Conservation (phyloP, 2,888 invertebrate species). For the Boloria selene region DNA sequence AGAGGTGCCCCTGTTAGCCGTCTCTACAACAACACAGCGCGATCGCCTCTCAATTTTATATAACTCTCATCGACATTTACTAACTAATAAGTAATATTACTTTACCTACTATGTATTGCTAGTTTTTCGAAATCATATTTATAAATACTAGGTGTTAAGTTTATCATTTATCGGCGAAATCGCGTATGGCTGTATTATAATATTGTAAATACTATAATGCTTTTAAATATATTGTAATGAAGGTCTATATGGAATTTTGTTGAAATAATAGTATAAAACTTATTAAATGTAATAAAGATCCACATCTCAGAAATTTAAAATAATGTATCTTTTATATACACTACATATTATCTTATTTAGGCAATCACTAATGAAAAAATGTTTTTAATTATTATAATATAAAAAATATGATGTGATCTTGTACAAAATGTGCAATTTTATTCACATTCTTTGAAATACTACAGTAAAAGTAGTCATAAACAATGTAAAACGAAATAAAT, state of each 20-base stretch:
- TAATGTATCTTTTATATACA: too few relatives aligned
- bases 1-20: constrained; percentile 87
- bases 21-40: constrained; percentile 57
- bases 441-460: too few relatives aligned
- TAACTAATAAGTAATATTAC: constrained; percentile 25
- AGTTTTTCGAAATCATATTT: neutral
- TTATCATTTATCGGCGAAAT: constrained; percentile 19
- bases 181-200: constrained; percentile 24
- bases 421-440: too few relatives aligned
- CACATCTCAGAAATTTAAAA: neutral
- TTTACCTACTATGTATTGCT: constrained; percentile 15
- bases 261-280: neutral
- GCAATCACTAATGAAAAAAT: too few relatives aligned
- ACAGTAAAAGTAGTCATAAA: too few relatives aligned
- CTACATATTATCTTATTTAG: too few relatives aligned
- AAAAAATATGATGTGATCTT: too few relatives aligned
- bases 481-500: too few relatives aligned
- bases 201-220: neutral
- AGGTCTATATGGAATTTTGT: neutral
- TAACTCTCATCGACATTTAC: constrained; percentile 14
- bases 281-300: neutral
- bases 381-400: too few relatives aligned
- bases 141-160: constrained; percentile 8
- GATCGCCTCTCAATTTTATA: constrained; percentile 39
- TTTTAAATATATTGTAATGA: neutral